Base-by-base conservation (phyloP, 2,797 vertebrate species). In the Pipistrellus pygmaeus region DNA sequence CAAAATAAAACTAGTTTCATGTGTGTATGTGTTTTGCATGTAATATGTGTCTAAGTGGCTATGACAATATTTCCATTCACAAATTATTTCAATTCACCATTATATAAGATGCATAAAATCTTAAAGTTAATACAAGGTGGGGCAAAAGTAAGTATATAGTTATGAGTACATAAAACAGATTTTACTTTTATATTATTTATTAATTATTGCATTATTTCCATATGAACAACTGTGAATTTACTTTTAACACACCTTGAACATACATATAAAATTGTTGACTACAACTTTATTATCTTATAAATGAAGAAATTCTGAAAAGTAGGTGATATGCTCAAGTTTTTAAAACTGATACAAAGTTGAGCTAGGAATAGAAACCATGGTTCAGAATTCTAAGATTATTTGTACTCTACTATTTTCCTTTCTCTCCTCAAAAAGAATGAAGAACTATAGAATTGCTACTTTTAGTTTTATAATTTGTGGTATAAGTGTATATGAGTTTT, bases 381-480 rank as follows among this genome's bases (percentile, higher is more conserved):
- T 18, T 80, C n/a, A 85, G 11, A 90, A 90, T 90, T 80, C 13
- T 84, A 66, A 81, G 38, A 51, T 81, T 81, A 53, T 86, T 64
- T 83, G n/a, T 2, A 30, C 6, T 84, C 25, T 41, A 17, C 3
- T 73, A 5, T 82, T 62, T 64, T 20, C 10, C 14, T 64, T 57
- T 66, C 14, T 60, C 85, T 86, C 13, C 32, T 71, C 41, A 89
- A 73, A 86, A 53, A 89, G 13, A 13, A 60, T 66, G 0, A 81
- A 76, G 13, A 88, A 89, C 64, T 87, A 0, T 44, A 18, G 11
- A 3, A 85, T 57, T 18, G 44, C 21, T 85, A 53, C 69, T 88
- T 94, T 82, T 76, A 84, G 38, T 60, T 85, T 25, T 44, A 35
- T 51, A 87, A 85, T 60, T 68, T 81, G 8, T 72, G 32, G 15